phyloP scores from a whole-genome alignment of 2,113 vertebrate genomes.

The Lampris incognitus region DNA sequence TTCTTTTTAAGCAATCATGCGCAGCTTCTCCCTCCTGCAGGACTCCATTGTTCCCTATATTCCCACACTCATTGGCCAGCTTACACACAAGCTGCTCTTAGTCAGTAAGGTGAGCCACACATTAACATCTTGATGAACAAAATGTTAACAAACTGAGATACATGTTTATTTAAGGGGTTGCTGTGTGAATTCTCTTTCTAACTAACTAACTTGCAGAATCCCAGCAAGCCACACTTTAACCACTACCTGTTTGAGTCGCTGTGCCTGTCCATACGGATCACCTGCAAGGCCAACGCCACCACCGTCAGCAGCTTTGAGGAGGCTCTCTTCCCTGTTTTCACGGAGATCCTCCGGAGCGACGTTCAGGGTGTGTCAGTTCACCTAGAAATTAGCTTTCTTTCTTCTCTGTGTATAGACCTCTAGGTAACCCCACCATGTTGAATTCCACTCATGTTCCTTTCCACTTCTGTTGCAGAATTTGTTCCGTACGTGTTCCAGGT shows the following conservation, averaged over 20 bases:
- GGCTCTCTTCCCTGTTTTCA: conserved; percentile 97
- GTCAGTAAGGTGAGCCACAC: conserved; percentile 94
- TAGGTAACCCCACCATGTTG: background rate
- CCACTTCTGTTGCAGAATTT: conserved; percentile 85
- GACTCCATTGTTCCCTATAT: conserved; percentile 96
- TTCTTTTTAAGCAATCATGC: conserved; percentile 92
- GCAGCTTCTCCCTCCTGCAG: conserved; percentile 97
- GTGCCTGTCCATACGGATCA: conserved; percentile 95
- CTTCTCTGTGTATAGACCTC: background rate
- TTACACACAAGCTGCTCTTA: conserved; percentile 95
- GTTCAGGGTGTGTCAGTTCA: conserved; percentile 89
- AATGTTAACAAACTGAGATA: background rate
- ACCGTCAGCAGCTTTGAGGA: conserved; percentile 95
- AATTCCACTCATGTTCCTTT: background rate
- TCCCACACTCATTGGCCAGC: conserved; percentile 94
- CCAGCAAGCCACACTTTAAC: conserved; percentile 99
- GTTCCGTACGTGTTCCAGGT: conserved; percentile 99
- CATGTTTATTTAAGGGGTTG: background rate
- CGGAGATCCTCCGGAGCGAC: conserved; percentile 96
- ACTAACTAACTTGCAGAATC: conserved; percentile 85
- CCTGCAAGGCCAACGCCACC: conserved; percentile 92
- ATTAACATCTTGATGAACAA: background rate
- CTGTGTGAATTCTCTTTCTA: background rate
- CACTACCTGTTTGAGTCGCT: conserved; percentile 99
- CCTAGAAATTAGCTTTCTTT: background rate